phyloP scores from a whole-genome alignment of 2,797 vertebrate species.

The Phalloptychus januarius region DNA sequence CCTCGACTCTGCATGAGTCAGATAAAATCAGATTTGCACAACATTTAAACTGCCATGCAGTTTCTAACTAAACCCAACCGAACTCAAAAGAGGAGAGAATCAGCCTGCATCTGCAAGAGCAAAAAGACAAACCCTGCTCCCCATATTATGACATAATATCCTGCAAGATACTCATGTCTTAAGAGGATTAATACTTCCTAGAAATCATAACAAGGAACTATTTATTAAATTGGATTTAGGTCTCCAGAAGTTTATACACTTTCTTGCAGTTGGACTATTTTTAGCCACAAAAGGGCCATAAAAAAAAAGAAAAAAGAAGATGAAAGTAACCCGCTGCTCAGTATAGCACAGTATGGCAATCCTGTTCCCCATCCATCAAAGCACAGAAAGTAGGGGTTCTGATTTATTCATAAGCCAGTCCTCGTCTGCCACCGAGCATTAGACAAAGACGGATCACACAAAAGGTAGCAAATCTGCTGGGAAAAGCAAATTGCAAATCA shows the following conservation, averaged over 20 bases:
- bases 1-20: background rate
- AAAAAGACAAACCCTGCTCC: background rate
- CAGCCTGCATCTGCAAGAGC: background rate
- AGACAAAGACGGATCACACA: constrained; percentile 68
- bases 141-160: background rate
- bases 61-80: background rate
- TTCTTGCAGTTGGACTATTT: constrained; percentile 43
- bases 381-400: constrained; percentile 68
- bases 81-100: background rate
- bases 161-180: background rate
- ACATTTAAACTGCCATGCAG: background rate
- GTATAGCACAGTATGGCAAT: constrained; percentile 69
- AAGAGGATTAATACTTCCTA: background rate
- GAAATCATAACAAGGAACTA: background rate
- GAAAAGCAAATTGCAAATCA: constrained; percentile 70
- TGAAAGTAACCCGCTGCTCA: constrained; percentile 56
- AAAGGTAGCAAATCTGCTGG: constrained; percentile 67
- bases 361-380: constrained; percentile 71
- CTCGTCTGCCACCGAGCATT: constrained; percentile 71
- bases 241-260: constrained; percentile 38
- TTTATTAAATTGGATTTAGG: constrained; percentile 15
- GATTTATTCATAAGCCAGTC: constrained; percentile 80
- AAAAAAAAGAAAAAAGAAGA: constrained; percentile 39
- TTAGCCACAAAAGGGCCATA: constrained; percentile 21
- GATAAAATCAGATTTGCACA: background rate